These are phyloP conservation scores for Exocentrus adspersus DNA, from an alignment of 2,888 invertebrate species.

Conservation along the genomic window DNA sequence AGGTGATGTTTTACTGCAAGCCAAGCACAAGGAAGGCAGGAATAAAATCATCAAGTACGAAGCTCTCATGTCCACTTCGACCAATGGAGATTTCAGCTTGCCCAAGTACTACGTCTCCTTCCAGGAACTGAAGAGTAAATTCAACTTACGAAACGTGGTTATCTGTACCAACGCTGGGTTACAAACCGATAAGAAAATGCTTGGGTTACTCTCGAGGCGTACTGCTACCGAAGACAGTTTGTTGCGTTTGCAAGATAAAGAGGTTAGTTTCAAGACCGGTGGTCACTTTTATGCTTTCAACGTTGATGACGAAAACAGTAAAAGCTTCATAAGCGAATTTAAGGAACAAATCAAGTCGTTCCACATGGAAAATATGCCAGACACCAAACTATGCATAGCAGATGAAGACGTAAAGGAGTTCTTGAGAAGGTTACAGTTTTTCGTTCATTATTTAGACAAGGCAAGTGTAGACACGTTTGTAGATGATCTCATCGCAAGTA, in stretches of 20 bases:
- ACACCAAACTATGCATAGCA: not conserved
- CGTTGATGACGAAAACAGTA: not conserved
- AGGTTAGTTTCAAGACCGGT: not conserved
- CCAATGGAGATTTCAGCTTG: slow-evolving; percentile 1
- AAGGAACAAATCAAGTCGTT: too few relatives aligned
- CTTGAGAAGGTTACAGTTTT: not conserved
- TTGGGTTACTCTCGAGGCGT: not conserved
- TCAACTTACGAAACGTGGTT: not conserved
- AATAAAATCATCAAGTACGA: not conserved
- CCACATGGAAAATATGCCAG: not conserved
- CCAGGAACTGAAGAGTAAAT: not conserved
- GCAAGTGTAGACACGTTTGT: not conserved
- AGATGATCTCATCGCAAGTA: not conserved
- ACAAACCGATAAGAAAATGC: not conserved
- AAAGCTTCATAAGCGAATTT: too few relatives aligned
- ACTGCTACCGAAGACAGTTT: not conserved
- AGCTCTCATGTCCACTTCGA: not conserved
- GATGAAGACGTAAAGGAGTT: not conserved
- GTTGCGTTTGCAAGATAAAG: not conserved
- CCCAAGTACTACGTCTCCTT: slow-evolving; percentile 3
- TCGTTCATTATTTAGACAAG: not conserved
- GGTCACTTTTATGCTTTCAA: not conserved
- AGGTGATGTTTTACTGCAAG: not conserved
- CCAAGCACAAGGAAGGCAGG: slow-evolving; percentile 4
- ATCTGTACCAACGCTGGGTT: slow-evolving; percentile 2